These are phyloP conservation scores for Osmoderma eremita DNA, from an alignment of 2,888 invertebrate genomes.

Conservation along the genomic window DNA sequence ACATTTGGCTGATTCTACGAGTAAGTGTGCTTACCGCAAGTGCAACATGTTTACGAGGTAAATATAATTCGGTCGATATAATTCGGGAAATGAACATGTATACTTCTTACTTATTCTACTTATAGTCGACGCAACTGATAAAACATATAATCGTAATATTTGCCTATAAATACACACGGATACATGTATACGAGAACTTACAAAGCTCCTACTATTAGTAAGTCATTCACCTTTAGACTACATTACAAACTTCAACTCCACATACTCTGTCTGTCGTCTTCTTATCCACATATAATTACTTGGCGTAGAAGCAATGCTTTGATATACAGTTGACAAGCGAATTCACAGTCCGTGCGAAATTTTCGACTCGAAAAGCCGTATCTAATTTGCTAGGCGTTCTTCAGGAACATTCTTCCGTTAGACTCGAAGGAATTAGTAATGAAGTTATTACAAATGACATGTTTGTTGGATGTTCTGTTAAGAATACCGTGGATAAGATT, in stretches of 20 bases:
- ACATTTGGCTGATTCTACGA: too few relatives aligned
- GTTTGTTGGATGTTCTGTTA: too few relatives aligned
- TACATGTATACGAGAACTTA: conserved; percentile 1
- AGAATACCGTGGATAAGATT: too few relatives aligned
- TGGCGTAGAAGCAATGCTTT: conserved; percentile 8
- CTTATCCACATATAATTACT: conserved; percentile 18
- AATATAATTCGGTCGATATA: neutral
- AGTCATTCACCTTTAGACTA: conserved; percentile 26
- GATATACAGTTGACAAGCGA: neutral
- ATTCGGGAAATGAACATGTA: neutral
- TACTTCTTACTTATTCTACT: neutral
- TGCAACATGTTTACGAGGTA: neutral
- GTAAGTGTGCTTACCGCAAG: neutral
- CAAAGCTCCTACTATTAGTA: neutral
- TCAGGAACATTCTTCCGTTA: neutral
- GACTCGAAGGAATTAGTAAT: neutral
- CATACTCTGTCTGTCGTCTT: conserved; percentile 9
- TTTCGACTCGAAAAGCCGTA: neutral
- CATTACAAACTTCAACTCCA: neutral
- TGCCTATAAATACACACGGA: neutral
- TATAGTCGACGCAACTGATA: conserved; percentile 1
- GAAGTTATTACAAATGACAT: too few relatives aligned
- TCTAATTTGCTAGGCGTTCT: neutral
- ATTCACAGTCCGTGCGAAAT: neutral
- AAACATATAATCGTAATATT: conserved; percentile 12